Base-by-base conservation (phyloP, 2,797 vertebrate genomes). In the Gouania willdenowi region DNA sequence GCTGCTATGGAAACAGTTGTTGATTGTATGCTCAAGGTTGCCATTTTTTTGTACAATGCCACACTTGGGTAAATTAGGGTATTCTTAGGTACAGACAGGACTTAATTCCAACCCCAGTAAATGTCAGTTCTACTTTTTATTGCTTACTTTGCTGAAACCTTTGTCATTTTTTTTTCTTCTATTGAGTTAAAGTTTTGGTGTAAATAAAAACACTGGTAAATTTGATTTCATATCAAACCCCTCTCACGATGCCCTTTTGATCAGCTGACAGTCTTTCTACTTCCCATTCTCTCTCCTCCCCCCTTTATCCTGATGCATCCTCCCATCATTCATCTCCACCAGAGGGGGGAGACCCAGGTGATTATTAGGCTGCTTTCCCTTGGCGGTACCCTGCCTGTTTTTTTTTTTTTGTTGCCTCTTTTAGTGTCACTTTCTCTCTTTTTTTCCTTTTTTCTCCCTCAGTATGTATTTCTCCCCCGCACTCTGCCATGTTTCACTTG, bases 311-410 rank as follows among this genome's bases (percentile, higher is more conserved):
- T 13, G 14, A 37, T n/a, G 15, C 37, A 9, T 42, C 53, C 17
- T 28, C 29, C 37, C 34, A 8, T 7, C 37, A 26, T 28, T 30
- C 19, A 2, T 46, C 35, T 24, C 26, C 47, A 5, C 18, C 37
- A 27, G 10, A 39, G 33, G 46, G 26, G 30, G 44, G 52, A 45
- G 45, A 46, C 43, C 59, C 43, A 54, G 39, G 51, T 77, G 60
- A 77, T 78, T 64, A 60, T 77, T 32, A 55, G 56, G 23, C 51
- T 62, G 34, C 33, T 58, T 59, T 59, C 25, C 49, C 56, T 57
- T 2, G 5, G 51, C 42, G 37, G 54, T 56, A 61, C 37, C 35
- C 19, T 9, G 29, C 24, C 52, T 49, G 32, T 22, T 56, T 30
- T 39, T 19, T 55, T 49, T 49, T 37, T 27, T 53, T 53, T 47